phyloP scores from a whole-genome alignment of 1,140 invertebrate genomes.

The Arion vulgaris region DNA sequence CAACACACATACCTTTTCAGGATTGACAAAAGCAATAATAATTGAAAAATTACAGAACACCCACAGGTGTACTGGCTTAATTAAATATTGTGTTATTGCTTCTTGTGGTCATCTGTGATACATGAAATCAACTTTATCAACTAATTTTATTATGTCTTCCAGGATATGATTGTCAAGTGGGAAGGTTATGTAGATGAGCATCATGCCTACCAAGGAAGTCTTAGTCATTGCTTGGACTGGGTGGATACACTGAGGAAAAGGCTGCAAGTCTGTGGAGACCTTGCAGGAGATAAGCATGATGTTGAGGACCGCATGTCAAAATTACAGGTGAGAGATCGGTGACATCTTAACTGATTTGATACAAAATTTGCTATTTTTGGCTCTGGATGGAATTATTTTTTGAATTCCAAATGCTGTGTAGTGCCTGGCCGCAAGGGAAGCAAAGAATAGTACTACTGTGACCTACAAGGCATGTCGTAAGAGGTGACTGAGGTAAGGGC shows the following conservation, averaged over 20 bases:
- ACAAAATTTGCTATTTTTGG: too few species aligned
- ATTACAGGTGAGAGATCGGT: constrained; percentile 74
- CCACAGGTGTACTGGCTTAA: too few species aligned
- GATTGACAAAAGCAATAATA: too few species aligned
- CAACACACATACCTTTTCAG: too few species aligned
- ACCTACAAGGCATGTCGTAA: too few species aligned
- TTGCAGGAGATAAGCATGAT: constrained; percentile 88
- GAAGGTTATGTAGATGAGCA: constrained; percentile 90
- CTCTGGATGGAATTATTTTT: too few species aligned
- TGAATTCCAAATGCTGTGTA: too few species aligned
- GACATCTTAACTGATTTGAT: too few species aligned
- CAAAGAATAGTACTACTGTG: too few species aligned
- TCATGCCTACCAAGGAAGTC: constrained; percentile 84
- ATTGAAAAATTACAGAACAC: too few species aligned
- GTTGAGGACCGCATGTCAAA: constrained; percentile 89
- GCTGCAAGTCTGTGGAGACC: constrained; percentile 84
- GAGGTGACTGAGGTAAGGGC: too few species aligned
- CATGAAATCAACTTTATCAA: background rate
- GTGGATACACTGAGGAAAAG: constrained; percentile 81
- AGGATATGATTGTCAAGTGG: constrained; percentile 77
- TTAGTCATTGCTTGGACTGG: constrained; percentile 83
- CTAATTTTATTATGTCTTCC: background rate
- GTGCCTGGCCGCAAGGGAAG: too few species aligned
- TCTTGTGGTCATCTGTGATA: background rate
- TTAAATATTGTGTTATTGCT: background rate